phyloP scores from a whole-genome alignment of 2,888 invertebrate genomes.

The Ernsta delagoae region DNA sequence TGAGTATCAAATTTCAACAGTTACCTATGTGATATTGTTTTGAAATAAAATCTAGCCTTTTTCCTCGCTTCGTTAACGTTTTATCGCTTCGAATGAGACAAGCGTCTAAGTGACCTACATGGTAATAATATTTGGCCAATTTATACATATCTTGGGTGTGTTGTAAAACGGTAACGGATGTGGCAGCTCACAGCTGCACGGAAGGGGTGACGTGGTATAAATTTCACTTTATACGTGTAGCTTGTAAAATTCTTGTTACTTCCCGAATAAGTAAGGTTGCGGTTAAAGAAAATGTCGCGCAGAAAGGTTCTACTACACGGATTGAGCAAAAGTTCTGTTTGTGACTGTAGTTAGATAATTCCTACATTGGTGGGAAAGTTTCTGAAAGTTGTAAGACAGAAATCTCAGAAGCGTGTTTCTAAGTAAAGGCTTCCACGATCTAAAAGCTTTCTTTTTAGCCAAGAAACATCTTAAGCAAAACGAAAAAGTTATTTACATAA shows the following conservation, averaged over 20 bases:
- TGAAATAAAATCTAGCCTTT: no score
- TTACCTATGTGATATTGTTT: no score
- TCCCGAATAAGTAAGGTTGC: neutral
- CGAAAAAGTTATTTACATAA: no score
- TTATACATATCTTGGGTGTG: constrained; percentile 3
- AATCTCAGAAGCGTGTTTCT: no score
- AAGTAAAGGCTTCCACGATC: no score
- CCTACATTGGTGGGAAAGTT: no score
- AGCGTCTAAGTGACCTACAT: neutral
- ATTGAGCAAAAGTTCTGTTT: constrained; percentile 1
- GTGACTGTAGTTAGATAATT: neutral
- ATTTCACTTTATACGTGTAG: neutral
- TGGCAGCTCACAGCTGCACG: neutral
- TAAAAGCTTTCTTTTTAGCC: no score
- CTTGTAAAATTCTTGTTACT: neutral
- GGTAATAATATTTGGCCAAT: constrained; percentile 2
- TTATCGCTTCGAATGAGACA: neutral
- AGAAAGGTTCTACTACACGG: neutral
- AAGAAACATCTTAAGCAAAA: no score
- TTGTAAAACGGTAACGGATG: constrained; percentile 7
- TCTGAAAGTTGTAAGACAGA: no score
- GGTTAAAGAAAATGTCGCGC: neutral
- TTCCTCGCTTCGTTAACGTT: no score
- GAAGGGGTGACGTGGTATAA: neutral
- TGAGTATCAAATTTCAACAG: no score